Evolutionary conservation across 2,797 vertebrate species (phyloP), one percentile per base, ranked within the genome.

Genomic region (Nannoperca australis): DNA sequence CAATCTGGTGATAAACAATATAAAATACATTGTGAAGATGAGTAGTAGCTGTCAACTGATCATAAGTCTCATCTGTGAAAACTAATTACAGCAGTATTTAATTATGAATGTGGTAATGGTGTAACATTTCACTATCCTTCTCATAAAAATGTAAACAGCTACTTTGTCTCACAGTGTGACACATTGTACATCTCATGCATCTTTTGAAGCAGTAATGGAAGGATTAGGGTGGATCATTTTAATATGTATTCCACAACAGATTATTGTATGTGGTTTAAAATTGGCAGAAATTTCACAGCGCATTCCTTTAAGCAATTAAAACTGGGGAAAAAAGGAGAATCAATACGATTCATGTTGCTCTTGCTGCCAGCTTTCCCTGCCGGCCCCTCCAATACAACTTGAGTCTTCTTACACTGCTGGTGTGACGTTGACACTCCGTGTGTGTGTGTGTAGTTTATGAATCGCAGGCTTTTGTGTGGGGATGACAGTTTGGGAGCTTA

Each of bases 401-500:
- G 36, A 77, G 62, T 76, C 61, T 55, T 72, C 78, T 72, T 58
- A 76, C 79, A 72, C 50, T 58, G 53, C 60, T 73, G 47, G 60
- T 82, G 75, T 87, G 64, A 76, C 75, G 78, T 59, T 70, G 47
- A 79, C 73, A 63, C 38, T 64, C 17, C 0, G 3, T 55, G n/a
- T 24, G 5, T 55, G 69, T 45, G 56, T 38, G 9, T 70, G 42
- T 44, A 22, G 62, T 59, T 56, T 55, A 73, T 86, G 76, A 89
- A 82, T 90, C 73, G 72, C 58, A 44, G 50, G 62, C 73, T 80
- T 81, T 74, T 87, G 76, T 90, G 81, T 38, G 47, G 27, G 60
- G 69, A 79, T 77, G 85, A 87, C 85, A 87, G 87, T 91, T 90
- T 85, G 66, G 79, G 82, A 90, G 81, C 88, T 88, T 64, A 82